A percentile compares a stretch with the other conserved stretches of the same genome.
Evolutionary conservation across 2,113 vertebrate genomes (phyloP).

Genomic region (Notechis scutatus): DNA sequence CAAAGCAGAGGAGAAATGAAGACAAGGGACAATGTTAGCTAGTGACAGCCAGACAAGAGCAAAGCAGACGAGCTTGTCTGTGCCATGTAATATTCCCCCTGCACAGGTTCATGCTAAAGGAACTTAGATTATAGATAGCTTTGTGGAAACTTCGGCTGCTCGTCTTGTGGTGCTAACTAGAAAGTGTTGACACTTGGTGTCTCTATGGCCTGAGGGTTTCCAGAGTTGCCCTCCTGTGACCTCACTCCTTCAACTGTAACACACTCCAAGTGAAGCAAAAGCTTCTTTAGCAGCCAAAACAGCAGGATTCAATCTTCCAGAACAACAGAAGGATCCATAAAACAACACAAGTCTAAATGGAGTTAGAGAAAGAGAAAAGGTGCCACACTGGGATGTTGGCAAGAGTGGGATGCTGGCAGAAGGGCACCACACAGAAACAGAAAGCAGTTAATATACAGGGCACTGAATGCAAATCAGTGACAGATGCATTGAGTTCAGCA

Average conservation of each 20-base stretch:
- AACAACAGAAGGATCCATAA: slow-evolving; percentile 39
- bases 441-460: background rate
- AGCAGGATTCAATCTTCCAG: slow-evolving; percentile 11
- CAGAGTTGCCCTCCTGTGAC: background rate
- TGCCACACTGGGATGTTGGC: slow-evolving; percentile 7
- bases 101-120: background rate
- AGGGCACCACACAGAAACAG: background rate
- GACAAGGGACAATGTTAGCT: background rate
- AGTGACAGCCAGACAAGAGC: background rate
- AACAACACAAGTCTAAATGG: background rate
- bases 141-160: background rate
- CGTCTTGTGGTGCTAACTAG: background rate
- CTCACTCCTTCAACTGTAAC: slow-evolving; percentile 35
- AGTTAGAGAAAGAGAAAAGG: slow-evolving; percentile 12
- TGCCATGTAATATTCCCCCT: background rate
- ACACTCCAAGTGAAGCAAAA: slow-evolving; percentile 37
- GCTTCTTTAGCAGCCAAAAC: slow-evolving; percentile 14
- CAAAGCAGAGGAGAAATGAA: background rate
- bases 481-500: background rate
- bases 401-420: background rate
- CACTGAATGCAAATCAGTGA: background rate
- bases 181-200: accelerated
- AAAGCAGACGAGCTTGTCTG: background rate
- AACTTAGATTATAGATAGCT: background rate
- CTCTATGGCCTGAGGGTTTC: background rate